These are phyloP conservation scores for Liasis olivaceus DNA, from an alignment of 2,797 vertebrate species.

Conservation along the genomic window DNA sequence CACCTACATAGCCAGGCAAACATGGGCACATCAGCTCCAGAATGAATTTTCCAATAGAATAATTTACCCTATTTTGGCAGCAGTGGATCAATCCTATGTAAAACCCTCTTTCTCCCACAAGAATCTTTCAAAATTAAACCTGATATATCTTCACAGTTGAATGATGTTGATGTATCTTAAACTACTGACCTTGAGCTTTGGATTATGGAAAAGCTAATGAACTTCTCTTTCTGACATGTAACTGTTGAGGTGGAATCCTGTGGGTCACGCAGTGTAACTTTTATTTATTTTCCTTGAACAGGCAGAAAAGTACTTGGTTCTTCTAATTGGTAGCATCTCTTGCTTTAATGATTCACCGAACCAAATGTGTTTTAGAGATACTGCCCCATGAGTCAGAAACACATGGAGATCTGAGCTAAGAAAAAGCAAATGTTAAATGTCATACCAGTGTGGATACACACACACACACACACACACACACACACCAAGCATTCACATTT, in stretches of 20 bases:
- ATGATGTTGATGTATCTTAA: conserved; percentile 31
- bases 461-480: no score
- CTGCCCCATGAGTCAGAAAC: conserved; percentile 70
- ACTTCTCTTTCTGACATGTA: conserved; percentile 54
- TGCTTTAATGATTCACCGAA: conserved; percentile 81
- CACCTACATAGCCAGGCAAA: not conserved
- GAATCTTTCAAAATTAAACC: conserved; percentile 65
- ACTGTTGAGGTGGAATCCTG: conserved; percentile 50
- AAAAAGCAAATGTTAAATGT: conserved; percentile 37
- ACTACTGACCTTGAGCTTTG: conserved; percentile 29
- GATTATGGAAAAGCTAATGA: conserved; percentile 55
- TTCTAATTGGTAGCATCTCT: conserved; percentile 74
- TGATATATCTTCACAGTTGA: conserved; percentile 61
- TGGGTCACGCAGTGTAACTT: conserved; percentile 60
- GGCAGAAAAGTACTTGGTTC: conserved; percentile 73
- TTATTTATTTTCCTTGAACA: conserved; percentile 51
- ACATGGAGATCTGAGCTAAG: conserved; percentile 55
- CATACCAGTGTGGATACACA: conserved; percentile 21
- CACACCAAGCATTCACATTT: not conserved
- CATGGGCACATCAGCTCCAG: not conserved
- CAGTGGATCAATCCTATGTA: conserved; percentile 58
- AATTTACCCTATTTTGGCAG: conserved; percentile 50
- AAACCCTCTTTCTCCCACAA: conserved; percentile 61
- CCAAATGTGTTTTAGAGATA: conserved; percentile 62
- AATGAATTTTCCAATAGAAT: conserved; percentile 1